These are phyloP conservation scores for Hestina assimilis DNA, from an alignment of 1,140 invertebrate species.

Conservation along the genomic window DNA sequence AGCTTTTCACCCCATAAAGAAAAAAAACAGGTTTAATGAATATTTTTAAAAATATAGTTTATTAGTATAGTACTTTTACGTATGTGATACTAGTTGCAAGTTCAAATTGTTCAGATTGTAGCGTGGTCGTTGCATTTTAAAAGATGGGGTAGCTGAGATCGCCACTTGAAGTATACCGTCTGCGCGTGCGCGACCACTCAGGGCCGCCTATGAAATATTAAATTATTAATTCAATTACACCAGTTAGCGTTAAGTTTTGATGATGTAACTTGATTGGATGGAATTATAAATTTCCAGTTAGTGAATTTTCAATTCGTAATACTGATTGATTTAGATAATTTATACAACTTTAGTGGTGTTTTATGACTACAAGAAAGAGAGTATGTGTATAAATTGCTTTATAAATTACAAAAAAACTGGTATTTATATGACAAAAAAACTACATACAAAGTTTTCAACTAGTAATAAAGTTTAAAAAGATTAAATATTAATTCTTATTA, in stretches of 20 bases:
- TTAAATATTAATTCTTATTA: too few species aligned
- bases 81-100: background rate
- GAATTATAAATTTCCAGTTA: conserved; percentile 11
- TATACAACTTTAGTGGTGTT: too few species aligned
- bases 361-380: too few species aligned
- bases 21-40: too few species aligned
- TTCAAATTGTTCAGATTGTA: conserved; percentile 29
- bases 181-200: conserved; percentile 45
- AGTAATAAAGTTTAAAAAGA: too few species aligned
- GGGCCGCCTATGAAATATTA: conserved; percentile 41
- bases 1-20: too few species aligned
- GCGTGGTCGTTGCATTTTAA: conserved; percentile 50
- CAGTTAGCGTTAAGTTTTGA: conserved; percentile 23
- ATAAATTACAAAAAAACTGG: too few species aligned
- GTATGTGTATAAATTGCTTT: too few species aligned
- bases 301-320: background rate
- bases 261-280: conserved; percentile 20
- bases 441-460: too few species aligned
- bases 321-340: too few species aligned
- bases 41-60: background rate
- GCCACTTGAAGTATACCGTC: conserved; percentile 36
- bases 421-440: too few species aligned
- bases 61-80: background rate
- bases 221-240: conserved; percentile 29
- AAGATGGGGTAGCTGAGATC: conserved; percentile 55